phyloP scores from a whole-genome alignment of 2,113 vertebrate genomes.

The Antechinus flavipes region DNA sequence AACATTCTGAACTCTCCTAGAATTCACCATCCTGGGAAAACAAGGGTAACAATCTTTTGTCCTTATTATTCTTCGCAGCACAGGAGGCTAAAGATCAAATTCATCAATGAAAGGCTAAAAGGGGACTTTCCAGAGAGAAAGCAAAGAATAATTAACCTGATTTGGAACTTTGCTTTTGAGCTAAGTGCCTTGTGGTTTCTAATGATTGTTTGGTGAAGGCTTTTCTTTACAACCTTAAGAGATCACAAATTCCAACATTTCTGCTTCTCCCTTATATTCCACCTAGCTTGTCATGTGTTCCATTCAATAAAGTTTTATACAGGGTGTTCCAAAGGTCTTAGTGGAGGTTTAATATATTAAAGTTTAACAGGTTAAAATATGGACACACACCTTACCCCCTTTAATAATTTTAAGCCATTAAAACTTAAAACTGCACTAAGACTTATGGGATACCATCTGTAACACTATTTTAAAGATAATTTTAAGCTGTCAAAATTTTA shows the following conservation, averaged over 20 bases:
- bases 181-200: neutral
- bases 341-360: neutral
- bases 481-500: neutral
- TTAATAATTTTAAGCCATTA: no score
- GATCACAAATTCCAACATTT: neutral
- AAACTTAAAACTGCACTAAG: no score
- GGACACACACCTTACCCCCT: no score
- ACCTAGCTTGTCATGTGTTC: neutral
- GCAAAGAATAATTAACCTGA: slow-evolving; percentile 53
- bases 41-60: slow-evolving; percentile 57
- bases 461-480: neutral
- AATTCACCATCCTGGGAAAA: neutral
- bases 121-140: slow-evolving; percentile 52
- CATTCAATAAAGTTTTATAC: neutral
- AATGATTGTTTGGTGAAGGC: neutral
- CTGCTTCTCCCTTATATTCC: neutral
- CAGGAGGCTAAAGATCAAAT: slow-evolving; percentile 61
- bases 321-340: neutral
- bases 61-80: slow-evolving; percentile 32
- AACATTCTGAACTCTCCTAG: neutral
- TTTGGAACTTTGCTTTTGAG: slow-evolving; percentile 44
- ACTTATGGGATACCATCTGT: no score
- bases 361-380: no score
- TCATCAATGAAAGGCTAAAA: slow-evolving; percentile 37
- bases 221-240: slow-evolving; percentile 8